Base-by-base conservation (phyloP, 35 echinoderm and acorn worm species). In the Lytechinus pictus region DNA sequence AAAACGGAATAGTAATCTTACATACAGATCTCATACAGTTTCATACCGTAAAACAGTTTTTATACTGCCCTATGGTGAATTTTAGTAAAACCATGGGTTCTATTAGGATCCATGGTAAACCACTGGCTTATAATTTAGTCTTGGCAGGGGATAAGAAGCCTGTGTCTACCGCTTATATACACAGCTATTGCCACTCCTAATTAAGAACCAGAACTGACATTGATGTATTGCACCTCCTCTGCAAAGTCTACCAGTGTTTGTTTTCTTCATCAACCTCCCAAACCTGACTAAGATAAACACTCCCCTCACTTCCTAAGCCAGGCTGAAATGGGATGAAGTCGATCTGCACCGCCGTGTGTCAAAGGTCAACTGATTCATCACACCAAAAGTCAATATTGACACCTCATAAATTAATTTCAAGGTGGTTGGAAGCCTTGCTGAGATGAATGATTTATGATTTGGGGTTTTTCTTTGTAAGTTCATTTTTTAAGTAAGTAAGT, bases 351-450 rank as follows among this genome's bases (percentile, higher is more conserved):
- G 33, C 66, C 66, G 19, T 24, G 21, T 53, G 92, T 93, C 55
- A 93, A 93, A 93, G 92, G 54, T 93, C 92, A 93, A 93, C n/a
- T 27, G 10, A 57, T 57, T 57, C 54, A 57, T 93, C 92, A 55
- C 13, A 55, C 53, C 11, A 57, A 57, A 10, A 28, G 52, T 93
- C 52, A 93, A 57, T 93, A 93, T 93, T 93, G 28, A 57, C 54
- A 93, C 57, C 92, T 93, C 92, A 54, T 93, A 54, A 87, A 95
- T 95, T 27, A 8, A 29, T 19, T 79, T 16, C 4, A 7, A 79
- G 66, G 66, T 79, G 66, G 66, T 79, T 79, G 66, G 66, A 79
- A 79, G n/a, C 7, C 8, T 16, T 24, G 66, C 19, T 14, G 56
- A 8, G 55, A 57, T 9, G 66, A 24, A 24, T 14, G 66, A 79